A percentile compares a stretch with the other conserved stretches of the same genome.
Evolutionary conservation across 2,888 invertebrate genomes (phyloP).

Genomic region (Tuta absoluta): DNA sequence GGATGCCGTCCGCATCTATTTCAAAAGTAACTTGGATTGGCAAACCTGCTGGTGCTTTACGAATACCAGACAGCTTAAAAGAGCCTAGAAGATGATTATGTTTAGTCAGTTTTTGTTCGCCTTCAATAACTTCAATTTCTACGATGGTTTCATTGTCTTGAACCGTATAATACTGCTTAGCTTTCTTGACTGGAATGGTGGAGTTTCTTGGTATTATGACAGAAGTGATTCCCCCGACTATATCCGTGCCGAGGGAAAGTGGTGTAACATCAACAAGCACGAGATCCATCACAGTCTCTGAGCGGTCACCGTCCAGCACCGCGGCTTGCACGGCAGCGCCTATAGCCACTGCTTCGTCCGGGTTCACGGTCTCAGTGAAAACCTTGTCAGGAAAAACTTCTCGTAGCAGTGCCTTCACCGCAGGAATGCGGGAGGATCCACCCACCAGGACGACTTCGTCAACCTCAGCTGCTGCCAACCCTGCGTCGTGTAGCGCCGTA

Average conservation of each 20-base stretch:
- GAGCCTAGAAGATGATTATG: constrained; percentile 83
- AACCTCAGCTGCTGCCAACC: constrained; percentile 85
- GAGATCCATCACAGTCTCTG: constrained; percentile 81
- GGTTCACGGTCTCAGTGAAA: constrained; percentile 85
- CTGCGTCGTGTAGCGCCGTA: constrained; percentile 84
- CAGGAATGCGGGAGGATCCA: constrained; percentile 87
- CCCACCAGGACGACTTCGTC: constrained; percentile 89
- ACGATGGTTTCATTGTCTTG: constrained; percentile 87
- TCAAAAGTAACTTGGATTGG: constrained; percentile 1
- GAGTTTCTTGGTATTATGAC: constrained; percentile 85
- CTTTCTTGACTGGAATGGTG: constrained; percentile 83
- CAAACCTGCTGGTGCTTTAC: constrained; percentile 81
- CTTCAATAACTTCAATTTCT: constrained; percentile 84
- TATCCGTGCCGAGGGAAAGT: constrained; percentile 85
- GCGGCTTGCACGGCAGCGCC: constrained; percentile 86
- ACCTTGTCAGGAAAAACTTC: constrained; percentile 69
- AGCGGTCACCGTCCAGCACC: constrained; percentile 84
- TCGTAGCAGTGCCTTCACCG: constrained; percentile 49
- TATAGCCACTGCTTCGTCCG: constrained; percentile 88
- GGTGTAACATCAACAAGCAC: constrained; percentile 39
- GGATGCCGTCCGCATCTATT: constrained; percentile 13
- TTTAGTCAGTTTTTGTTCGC: constrained; percentile 86
- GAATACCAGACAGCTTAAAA: constrained; percentile 81
- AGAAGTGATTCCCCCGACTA: constrained; percentile 85
- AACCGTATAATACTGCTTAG: constrained; percentile 86